phyloP scores from a whole-genome alignment of 2,797 vertebrate genomes.

The Coregonus ussuriensis region DNA sequence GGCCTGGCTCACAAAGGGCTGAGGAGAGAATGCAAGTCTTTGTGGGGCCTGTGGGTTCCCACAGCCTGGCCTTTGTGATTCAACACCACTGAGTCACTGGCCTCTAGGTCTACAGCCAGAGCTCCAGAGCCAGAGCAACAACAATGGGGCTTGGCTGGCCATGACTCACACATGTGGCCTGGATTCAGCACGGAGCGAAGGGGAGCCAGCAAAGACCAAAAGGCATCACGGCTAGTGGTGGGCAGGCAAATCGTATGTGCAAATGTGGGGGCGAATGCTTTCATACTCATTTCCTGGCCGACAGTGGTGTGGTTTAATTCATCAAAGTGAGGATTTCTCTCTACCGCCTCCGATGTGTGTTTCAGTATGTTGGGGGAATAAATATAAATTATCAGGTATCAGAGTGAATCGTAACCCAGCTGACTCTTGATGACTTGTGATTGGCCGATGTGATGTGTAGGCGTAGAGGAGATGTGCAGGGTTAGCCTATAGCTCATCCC shows the following conservation, averaged over 20 bases:
- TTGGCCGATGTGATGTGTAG: background rate
- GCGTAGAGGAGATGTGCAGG: background rate
- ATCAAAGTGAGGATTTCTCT: background rate
- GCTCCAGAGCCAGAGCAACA: constrained; percentile 9
- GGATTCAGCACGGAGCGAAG: background rate
- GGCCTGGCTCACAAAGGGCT: background rate
- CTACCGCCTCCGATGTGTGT: background rate
- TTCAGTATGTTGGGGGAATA: background rate
- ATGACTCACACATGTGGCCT: background rate
- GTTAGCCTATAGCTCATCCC: background rate
- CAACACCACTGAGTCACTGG: constrained; percentile 18
- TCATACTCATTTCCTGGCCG: background rate
- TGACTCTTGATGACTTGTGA: background rate
- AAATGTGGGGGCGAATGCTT: background rate
- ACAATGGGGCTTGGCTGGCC: background rate
- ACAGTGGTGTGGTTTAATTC: background rate
- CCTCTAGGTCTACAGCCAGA: constrained; percentile 15
- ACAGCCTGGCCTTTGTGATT: constrained; percentile 11
- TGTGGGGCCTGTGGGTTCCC: constrained; percentile 14
- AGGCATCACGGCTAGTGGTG: background rate
- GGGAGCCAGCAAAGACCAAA: background rate
- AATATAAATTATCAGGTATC: background rate
- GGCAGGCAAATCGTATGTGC: background rate
- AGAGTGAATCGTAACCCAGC: background rate
- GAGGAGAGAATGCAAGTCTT: constrained; percentile 1